Conservation (phyloP, 2,888 invertebrate species). For the Drosophila ezoana region DNA sequence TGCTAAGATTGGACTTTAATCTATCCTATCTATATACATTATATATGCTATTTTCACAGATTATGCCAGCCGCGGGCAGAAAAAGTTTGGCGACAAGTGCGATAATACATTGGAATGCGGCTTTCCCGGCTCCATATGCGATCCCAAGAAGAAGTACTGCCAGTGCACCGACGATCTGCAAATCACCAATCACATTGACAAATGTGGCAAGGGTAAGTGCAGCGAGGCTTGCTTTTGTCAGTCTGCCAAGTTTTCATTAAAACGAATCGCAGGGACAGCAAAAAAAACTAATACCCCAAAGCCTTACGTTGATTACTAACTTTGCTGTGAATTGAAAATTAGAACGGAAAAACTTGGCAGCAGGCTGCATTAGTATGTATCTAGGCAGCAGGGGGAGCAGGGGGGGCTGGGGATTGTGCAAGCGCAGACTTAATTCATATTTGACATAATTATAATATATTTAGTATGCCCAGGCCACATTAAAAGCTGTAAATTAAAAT, state of each 20-base stretch:
- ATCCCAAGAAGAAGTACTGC: slow-evolving; percentile 89
- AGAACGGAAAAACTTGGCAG: slow-evolving; percentile 51
- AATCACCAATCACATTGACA: slow-evolving; percentile 93
- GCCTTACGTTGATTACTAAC: slow-evolving; percentile 60
- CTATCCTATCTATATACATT: slow-evolving; percentile 1
- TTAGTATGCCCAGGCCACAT: slow-evolving; percentile 17
- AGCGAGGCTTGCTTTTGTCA: slow-evolving; percentile 55
- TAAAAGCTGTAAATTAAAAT: slow-evolving; percentile 58
- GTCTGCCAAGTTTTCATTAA: slow-evolving; percentile 76
- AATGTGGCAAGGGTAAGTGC: slow-evolving; percentile 91
- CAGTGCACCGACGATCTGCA: slow-evolving; percentile 90
- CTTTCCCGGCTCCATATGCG: slow-evolving; percentile 91
- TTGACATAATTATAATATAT: slow-evolving; percentile 67
- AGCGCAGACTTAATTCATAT: slow-evolving; percentile 37
- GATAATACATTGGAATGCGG: slow-evolving; percentile 90
- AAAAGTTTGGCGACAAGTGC: slow-evolving; percentile 92
- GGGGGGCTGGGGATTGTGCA: neutral
- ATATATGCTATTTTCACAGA: slow-evolving; percentile 79
- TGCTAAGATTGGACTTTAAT: slow-evolving; percentile 30
- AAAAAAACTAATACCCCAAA: slow-evolving; percentile 61
- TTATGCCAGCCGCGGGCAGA: slow-evolving; percentile 86
- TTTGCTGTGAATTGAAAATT: slow-evolving; percentile 58
- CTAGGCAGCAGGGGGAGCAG: neutral
- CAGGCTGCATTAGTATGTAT: slow-evolving; percentile 9
- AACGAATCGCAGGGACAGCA: slow-evolving; percentile 62